These are phyloP conservation scores for Didymodactylos carnosus DNA, from an alignment of 2,888 invertebrate genomes.

Conservation along the genomic window DNA sequence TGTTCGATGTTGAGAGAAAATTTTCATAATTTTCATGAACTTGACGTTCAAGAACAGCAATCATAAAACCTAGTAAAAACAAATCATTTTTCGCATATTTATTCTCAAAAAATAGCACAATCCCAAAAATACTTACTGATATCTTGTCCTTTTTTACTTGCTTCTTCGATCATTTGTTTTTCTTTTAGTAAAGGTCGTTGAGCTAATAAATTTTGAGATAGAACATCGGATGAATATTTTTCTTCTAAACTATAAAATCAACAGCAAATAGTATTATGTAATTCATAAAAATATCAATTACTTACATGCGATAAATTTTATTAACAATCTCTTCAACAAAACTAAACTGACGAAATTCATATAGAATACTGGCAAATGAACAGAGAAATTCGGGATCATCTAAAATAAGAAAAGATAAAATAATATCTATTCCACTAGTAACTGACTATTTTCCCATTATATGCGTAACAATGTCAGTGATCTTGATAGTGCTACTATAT, in stretches of 20 bases:
- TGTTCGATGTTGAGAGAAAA: not conserved
- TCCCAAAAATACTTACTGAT: not conserved
- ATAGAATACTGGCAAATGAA: not conserved
- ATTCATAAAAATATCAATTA: not conserved
- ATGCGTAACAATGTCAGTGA: too few species aligned
- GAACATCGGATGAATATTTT: not conserved
- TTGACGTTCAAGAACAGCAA: conserved; percentile 10
- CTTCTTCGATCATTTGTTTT: conserved; percentile 4
- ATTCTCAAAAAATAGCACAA: not conserved
- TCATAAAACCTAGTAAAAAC: conserved; percentile 1
- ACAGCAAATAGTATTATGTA: not conserved
- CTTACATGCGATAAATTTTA: not conserved
- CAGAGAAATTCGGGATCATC: not conserved
- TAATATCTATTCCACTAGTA: too few species aligned
- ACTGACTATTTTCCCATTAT: too few species aligned
- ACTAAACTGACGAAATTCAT: not conserved
- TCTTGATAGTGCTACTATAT: too few species aligned
- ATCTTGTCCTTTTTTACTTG: conserved; percentile 4
- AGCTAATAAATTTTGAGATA: conserved; percentile 1
- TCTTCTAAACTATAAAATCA: not conserved
- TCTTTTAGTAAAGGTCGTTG: conserved; percentile 7
- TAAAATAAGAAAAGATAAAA: too few species aligned
- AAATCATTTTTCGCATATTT: not conserved
- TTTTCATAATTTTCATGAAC: not conserved
- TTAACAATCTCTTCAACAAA: not conserved